Base-by-base conservation (phyloP, 2,888 invertebrate species). In the Mystacides longicornis region DNA sequence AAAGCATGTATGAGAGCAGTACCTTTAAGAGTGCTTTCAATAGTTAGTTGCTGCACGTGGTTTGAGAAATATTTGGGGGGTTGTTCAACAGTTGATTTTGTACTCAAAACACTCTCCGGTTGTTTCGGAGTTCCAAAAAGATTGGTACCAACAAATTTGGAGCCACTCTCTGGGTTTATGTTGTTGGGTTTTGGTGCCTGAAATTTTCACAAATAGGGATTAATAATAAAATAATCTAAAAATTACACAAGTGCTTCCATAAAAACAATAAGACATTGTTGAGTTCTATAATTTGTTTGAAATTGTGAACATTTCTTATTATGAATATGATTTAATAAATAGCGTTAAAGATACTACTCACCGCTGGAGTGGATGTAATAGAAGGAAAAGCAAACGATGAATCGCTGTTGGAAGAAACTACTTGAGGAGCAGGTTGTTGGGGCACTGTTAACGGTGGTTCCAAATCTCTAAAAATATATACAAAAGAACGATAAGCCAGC, bases 281-380 rank as follows among this genome's bases (percentile, higher is more conserved):
- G n/a, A n/a, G n/a, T n/a, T n/a, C n/a, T n/a, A n/a, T n/a, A n/a
- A n/a, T n/a, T n/a, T n/a, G n/a, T n/a, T n/a, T n/a, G n/a, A n/a
- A n/a, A n/a, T n/a, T n/a, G n/a, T n/a, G n/a, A n/a, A n/a, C n/a
- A n/a, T n/a, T n/a, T n/a, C n/a, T n/a, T n/a, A n/a, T n/a, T n/a
- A n/a, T n/a, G n/a, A n/a, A n/a, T n/a, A n/a, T n/a, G n/a, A n/a
- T n/a, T n/a, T n/a, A n/a, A n/a, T n/a, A n/a, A n/a, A n/a, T n/a
- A n/a, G n/a, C n/a, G n/a, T n/a, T n/a, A n/a, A n/a, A n/a, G n/a
- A n/a, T n/a, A n/a, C n/a, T n/a, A 57, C 53, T 22, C 51, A 60
- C 60, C 3, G 55, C 57, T 18, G 60, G 60, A 18, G 60, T 60
- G n/a, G 60, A 60, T 9, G 60, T 60, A 16, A 55, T 57, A 2